These are phyloP conservation scores for Eulemur coronatus DNA, from an alignment of 2,797 vertebrate species.

Conservation along the genomic window DNA sequence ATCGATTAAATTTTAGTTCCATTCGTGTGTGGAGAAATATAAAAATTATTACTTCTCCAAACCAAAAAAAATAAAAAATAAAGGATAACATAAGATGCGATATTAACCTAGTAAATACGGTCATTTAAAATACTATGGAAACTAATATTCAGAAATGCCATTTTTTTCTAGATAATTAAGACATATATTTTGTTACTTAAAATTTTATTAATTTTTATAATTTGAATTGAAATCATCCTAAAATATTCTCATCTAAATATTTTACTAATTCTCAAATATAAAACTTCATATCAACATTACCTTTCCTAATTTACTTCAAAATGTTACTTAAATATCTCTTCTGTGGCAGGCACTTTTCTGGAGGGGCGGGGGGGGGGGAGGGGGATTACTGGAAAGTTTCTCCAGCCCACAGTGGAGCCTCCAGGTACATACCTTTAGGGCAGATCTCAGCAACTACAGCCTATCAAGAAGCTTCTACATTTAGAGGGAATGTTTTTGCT, in stretches of 20 bases:
- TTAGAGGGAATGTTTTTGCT: not conserved
- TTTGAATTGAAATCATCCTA: not conserved
- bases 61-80: not conserved
- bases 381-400: not conserved
- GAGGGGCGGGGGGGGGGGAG: no score
- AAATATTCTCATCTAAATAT: not conserved
- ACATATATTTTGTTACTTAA: not conserved
- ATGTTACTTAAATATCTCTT: not conserved
- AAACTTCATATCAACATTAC: not conserved
- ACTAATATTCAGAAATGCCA: not conserved
- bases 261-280: not conserved
- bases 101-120: not conserved
- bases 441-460: not conserved
- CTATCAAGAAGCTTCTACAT: not conserved
- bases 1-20: not conserved
- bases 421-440: not conserved
- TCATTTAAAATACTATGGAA: not conserved
- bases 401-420: not conserved
- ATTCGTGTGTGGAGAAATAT: not conserved
- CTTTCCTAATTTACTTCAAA: not conserved
- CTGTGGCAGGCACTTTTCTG: not conserved
- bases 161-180: not conserved
- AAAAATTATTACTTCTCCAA: not conserved
- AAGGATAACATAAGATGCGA: not conserved
- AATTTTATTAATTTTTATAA: not conserved